phyloP scores from a whole-genome alignment of 2,113 vertebrate genomes.

The Saccopteryx bilineata region DNA sequence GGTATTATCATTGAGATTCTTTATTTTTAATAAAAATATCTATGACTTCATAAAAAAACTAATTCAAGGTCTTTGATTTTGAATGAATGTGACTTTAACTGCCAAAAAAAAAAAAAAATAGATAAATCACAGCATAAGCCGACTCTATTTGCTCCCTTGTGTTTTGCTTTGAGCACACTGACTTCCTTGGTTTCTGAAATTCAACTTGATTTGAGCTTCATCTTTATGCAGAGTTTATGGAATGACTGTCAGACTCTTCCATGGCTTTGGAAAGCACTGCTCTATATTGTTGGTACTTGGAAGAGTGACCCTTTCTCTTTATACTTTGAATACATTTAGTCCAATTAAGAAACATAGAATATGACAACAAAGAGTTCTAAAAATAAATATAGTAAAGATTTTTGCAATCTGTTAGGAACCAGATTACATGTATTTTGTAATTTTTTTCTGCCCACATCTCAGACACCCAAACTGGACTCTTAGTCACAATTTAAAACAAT shows the following conservation, averaged over 20 bases:
- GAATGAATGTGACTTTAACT: background rate
- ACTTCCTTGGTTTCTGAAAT: background rate
- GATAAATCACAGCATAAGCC: conserved; percentile 25
- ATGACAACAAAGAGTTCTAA: background rate
- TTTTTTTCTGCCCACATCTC: background rate
- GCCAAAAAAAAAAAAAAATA: background rate
- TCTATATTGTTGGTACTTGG: background rate
- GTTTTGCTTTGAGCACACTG: background rate
- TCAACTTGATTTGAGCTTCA: background rate
- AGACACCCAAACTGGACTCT: background rate
- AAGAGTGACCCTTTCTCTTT: background rate
- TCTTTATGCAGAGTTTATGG: background rate
- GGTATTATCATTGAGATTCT: background rate
- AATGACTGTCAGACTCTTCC: background rate
- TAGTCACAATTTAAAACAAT: background rate
- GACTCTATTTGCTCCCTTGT: background rate
- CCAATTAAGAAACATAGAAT: background rate
- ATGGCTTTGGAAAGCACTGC: background rate
- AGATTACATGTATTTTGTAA: background rate
- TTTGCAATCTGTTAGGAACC: background rate
- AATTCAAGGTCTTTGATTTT: background rate
- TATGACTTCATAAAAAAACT: background rate
- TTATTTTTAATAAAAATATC: conserved; percentile 4
- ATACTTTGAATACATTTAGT: background rate
- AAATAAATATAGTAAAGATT: background rate